phyloP scores from a whole-genome alignment of 1,140 invertebrate genomes.

The Drosophila arizonae region DNA sequence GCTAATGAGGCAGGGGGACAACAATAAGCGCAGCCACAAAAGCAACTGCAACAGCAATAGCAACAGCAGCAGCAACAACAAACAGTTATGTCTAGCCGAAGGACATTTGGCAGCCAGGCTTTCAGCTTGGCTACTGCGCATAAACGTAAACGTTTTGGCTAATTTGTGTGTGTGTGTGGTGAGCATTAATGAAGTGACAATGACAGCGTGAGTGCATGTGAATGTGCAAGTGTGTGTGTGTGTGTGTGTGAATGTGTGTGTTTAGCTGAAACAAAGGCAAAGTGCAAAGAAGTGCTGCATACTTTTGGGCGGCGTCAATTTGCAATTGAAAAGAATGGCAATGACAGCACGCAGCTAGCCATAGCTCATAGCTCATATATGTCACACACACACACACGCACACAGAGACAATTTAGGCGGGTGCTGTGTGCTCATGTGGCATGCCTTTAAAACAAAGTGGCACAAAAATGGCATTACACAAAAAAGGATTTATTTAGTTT shows the following conservation, averaged over 20 bases:
- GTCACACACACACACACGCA: conserved; percentile 5
- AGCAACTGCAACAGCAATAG: conserved; percentile 32
- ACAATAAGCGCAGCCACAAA: conserved; percentile 38
- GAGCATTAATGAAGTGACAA: conserved; percentile 67
- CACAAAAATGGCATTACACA: conserved; percentile 72
- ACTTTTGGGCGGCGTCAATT: conserved; percentile 47
- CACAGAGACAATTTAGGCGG: background rate
- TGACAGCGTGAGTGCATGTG: conserved; percentile 20
- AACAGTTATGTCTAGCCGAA: conserved; percentile 29
- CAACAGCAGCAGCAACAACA: conserved; percentile 12
- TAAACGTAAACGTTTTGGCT: conserved; percentile 40
- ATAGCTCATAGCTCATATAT: conserved; percentile 34
- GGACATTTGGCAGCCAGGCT: conserved; percentile 53
- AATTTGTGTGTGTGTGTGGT: conserved; percentile 35
- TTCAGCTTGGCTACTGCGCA: conserved; percentile 35
- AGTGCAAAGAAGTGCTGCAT: conserved; percentile 32
- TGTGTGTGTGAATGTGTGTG: conserved; percentile 1
- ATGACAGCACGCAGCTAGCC: conserved; percentile 10
- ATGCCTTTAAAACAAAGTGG: conserved; percentile 45
- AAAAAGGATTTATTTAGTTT: conserved; percentile 77
- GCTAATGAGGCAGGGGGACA: conserved; percentile 45
- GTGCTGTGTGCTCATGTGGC: conserved; percentile 9
- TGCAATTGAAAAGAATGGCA: conserved; percentile 52
- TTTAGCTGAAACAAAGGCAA: background rate
- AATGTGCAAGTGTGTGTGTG: background rate